Evolutionary conservation across 2,797 vertebrate species (phyloP), one percentile per base, ranked within the genome.

Genomic region (Peromyscus eremicus): DNA sequence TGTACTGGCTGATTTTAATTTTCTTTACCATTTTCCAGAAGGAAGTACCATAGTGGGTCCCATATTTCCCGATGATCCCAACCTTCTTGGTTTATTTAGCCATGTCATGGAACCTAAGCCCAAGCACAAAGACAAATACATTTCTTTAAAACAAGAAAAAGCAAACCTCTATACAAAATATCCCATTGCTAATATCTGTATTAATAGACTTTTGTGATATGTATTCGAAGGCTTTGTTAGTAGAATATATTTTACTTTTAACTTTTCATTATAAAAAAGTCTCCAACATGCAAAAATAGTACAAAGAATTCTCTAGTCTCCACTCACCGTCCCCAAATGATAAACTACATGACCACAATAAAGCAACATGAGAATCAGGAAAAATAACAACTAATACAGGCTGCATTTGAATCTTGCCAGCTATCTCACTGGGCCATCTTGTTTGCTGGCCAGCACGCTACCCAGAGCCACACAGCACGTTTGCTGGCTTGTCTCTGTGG

Each of bases 201-300:
- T 91, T 86, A 66, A 55, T n/a, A 87, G 29, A 95, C 66, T 71
- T 29, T 76, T 60, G 29, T 89, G 71, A 46, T 32, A 46, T n/a
- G 17, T 75, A 89, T 86, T 86, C 32, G 86, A 91, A 94, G 66
- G 60, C 10, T 86, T 91, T 92, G 21, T 68, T 37, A 91, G 62
- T 25, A 70, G 40, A 60, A 85, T 23, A 46, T 49, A 34, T 37
- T 94, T 32, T 73, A 43, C 71, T 77, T 83, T 95, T 43, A 85
- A 77, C 13, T 68, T 94, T 96, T 93, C 23, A 90, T 94, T 82
- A 91, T 92, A 43, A 91, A 95, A 89, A 73, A 70, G 92, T 79
- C 91, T 89, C 49, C 93, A 40, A 49, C n/a, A 92, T 81, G 55
- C 2, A 88, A 90, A 94, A 79, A 55, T 52, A 83, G 49, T 92